Base-by-base conservation (phyloP, 2,113 vertebrate genomes). In the Stercorarius parasiticus region DNA sequence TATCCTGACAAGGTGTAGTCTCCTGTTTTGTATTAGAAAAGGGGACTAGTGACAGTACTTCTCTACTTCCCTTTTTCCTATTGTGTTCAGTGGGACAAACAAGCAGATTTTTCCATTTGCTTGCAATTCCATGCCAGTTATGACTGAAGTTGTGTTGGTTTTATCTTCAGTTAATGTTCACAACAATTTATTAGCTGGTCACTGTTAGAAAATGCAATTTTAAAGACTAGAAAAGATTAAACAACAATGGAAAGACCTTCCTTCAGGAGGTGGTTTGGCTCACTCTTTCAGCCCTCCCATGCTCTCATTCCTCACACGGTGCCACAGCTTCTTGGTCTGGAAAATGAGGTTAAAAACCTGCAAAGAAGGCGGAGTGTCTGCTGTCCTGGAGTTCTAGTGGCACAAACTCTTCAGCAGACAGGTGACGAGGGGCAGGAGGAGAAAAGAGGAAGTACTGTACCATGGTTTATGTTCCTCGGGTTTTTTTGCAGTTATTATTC, bases 361-460 rank as follows among this genome's bases (percentile, higher is more conserved):
- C 7, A 50, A 34, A 56, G 18, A 74, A 53, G 7, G 18, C 45
- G 27, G 30, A 83, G 10, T 4, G 11, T 50, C 2, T 13, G 9
- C 2, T 56, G 12, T 74, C 15, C 27, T 71, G 45, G 13, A 49
- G 3, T 27, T 7, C 6, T 55, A 45, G 21, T 25, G 22, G 25
- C 34, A 84, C 7, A 58, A 76, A 47, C 11, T 61, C 36, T 78
- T 85, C 36, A 85, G 19, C 4, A 79, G 36, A n/a, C 2, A 45
- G 13, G 5, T 38, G 43, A 50, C 0, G 2, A 93, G 15, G 2
- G 0, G 15, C 12, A 69, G 20, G 7, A 80, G 26, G 5, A 67
- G 23, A 32, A 86, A 89, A 70, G 14, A 78, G 7, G 13, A 69
- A 73, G 17, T 9, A 38, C 9, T 52, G 9, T 78, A 52, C 5